Evolutionary conservation across 2,888 invertebrate genomes (phyloP).

Genomic region (Ochropleura plecta): DNA sequence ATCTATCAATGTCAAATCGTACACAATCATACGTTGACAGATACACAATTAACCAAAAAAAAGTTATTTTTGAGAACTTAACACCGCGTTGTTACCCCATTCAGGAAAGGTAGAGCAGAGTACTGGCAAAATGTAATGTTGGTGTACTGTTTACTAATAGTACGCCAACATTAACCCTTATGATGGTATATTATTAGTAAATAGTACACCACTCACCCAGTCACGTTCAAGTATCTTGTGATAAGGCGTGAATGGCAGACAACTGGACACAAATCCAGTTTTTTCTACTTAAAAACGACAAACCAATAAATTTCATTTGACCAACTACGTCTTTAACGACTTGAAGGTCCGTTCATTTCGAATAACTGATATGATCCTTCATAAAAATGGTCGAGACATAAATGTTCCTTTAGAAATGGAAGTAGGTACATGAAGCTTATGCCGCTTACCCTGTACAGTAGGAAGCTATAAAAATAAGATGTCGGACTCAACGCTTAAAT

Average conservation of each 20-base stretch:
- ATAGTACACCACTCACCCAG: too few relatives aligned
- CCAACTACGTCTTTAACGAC: background rate
- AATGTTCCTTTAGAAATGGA: conserved; percentile 13
- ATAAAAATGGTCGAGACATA: conserved; percentile 8
- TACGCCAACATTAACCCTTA: background rate
- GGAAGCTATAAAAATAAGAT: conserved; percentile 76
- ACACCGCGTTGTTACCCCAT: background rate
- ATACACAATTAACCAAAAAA: background rate
- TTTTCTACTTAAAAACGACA: background rate
- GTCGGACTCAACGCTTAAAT: conserved; percentile 74
- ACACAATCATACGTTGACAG: background rate
- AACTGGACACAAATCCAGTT: background rate
- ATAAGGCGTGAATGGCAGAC: background rate
- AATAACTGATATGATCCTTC: background rate
- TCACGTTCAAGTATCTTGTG: background rate
- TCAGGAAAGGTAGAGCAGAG: background rate
- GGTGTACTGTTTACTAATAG: background rate
- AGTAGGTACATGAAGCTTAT: conserved; percentile 10
- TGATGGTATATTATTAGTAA: too few relatives aligned
- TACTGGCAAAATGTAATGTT: too few relatives aligned
- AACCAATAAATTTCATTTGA: background rate
- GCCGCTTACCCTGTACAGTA: conserved; percentile 17
- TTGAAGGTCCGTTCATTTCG: background rate
- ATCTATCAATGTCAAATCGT: background rate
- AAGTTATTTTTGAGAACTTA: background rate